These are phyloP conservation scores for Netelia melanura DNA, from an alignment of 2,888 invertebrate genomes.

Conservation along the genomic window DNA sequence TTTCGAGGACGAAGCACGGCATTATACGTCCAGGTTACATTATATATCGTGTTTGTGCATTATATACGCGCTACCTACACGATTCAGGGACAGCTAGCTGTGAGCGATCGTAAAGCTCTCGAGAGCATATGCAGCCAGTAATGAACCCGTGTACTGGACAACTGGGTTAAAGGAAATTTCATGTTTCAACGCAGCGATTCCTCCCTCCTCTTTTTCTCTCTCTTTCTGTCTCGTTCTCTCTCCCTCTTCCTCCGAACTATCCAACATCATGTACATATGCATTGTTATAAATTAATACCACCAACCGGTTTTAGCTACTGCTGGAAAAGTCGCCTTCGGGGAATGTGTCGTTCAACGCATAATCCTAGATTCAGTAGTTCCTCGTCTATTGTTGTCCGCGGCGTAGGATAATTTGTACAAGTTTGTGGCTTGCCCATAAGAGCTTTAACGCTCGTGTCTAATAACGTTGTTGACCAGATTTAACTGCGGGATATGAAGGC, in stretches of 20 bases:
- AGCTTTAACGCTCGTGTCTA: slow-evolving; percentile 17
- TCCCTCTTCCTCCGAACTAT: neutral
- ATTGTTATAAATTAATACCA: slow-evolving; percentile 52
- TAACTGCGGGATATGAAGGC: neutral
- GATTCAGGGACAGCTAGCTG: slow-evolving; percentile 41
- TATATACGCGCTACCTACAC: slow-evolving; percentile 22
- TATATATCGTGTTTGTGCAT: slow-evolving; percentile 16
- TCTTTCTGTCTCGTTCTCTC: neutral
- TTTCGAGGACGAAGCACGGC: slow-evolving; percentile 22
- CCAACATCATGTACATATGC: slow-evolving; percentile 9
- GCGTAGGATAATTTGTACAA: slow-evolving; percentile 32
- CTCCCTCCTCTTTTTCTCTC: neutral
- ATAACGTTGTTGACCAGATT: neutral
- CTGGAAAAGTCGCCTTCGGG: neutral
- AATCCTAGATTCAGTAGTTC: slow-evolving; percentile 21
- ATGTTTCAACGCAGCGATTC: slow-evolving; percentile 1
- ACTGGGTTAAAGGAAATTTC: slow-evolving; percentile 42
- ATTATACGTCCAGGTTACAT: slow-evolving; percentile 21
- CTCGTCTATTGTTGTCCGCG: slow-evolving; percentile 6
- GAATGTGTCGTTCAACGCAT: neutral
- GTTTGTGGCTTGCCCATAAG: neutral
- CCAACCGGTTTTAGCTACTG: slow-evolving; percentile 2
- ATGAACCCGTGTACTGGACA: slow-evolving; percentile 9
- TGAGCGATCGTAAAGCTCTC: slow-evolving; percentile 32
- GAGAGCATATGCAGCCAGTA: slow-evolving; percentile 18